Evolutionary conservation across 1,140 invertebrate genomes (phyloP).

Genomic region (Colletes gigas): DNA sequence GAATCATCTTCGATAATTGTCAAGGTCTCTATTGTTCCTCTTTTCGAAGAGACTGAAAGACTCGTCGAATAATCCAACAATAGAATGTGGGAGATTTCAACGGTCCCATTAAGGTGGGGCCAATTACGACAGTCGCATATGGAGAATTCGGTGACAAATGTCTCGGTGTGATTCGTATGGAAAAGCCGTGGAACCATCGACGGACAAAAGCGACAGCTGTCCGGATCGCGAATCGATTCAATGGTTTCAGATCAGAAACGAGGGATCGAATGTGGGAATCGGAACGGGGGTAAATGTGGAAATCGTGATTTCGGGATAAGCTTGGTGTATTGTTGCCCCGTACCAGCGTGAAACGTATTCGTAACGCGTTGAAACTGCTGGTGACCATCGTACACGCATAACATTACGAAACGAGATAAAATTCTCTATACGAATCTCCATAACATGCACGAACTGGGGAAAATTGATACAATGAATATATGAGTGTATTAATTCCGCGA

Average conservation of each 20-base stretch:
- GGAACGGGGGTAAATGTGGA: slow-evolving; percentile 25
- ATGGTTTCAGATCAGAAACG: slow-evolving; percentile 9
- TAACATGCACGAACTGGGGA: no score
- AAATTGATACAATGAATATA: no score
- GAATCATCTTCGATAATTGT: no score
- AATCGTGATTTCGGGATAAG: slow-evolving; percentile 44
- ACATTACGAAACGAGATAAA: background rate
- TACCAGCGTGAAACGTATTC: background rate
- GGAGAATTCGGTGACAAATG: slow-evolving; percentile 2
- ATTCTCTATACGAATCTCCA: background rate
- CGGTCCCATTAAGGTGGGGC: background rate
- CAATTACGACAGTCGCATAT: background rate
- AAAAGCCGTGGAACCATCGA: background rate
- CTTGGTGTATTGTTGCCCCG: slow-evolving; percentile 10
- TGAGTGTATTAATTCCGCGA: no score
- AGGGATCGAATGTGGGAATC: slow-evolving; percentile 33
- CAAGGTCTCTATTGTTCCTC: no score
- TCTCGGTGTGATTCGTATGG: background rate
- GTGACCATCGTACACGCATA: background rate
- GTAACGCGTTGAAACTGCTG: background rate
- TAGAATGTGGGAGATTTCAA: background rate
- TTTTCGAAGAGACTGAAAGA: background rate
- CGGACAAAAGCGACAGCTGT: slow-evolving; percentile 29
- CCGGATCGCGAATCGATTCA: slow-evolving; percentile 7
- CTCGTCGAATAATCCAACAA: background rate